Conservation (phyloP, 2,797 vertebrate genomes). For the Echiichthys vipera region DNA sequence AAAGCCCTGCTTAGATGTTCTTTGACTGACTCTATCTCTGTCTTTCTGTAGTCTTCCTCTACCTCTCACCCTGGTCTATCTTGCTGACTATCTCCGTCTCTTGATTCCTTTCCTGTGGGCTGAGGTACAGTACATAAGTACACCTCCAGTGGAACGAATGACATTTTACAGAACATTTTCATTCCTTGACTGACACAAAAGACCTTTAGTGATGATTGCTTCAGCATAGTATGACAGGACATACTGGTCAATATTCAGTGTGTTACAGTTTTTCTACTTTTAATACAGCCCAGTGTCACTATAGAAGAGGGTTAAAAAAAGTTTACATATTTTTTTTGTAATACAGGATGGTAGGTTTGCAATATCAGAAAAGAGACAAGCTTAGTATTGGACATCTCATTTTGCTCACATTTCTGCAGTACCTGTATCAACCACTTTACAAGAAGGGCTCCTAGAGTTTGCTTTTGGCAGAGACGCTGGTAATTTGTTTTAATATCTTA, state of each 20-base stretch:
- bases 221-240: not conserved
- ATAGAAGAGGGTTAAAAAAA: too few species aligned
- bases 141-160: not conserved
- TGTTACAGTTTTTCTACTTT: not conserved
- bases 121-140: not conserved
- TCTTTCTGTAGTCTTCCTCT: conserved; percentile 12
- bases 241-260: not conserved
- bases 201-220: not conserved
- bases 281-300: too few species aligned
- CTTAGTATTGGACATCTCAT: too few species aligned
- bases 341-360: too few species aligned
- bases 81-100: conserved; percentile 16
- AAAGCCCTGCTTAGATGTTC: conserved; percentile 50
- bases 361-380: too few species aligned
- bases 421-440: too few species aligned
- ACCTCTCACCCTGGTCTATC: conserved; percentile 9
- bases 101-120: conserved; percentile 7
- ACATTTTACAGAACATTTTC: conserved; percentile 19
- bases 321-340: too few species aligned
- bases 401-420: too few species aligned
- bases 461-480: not conserved
- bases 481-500: not conserved
- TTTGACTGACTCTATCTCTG: conserved; percentile 33
- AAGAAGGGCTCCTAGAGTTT: not conserved
- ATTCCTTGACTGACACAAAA: not conserved